Evolutionary conservation across 2,888 invertebrate genomes (phyloP).

Genomic region (Tetrapedia diversipes): DNA sequence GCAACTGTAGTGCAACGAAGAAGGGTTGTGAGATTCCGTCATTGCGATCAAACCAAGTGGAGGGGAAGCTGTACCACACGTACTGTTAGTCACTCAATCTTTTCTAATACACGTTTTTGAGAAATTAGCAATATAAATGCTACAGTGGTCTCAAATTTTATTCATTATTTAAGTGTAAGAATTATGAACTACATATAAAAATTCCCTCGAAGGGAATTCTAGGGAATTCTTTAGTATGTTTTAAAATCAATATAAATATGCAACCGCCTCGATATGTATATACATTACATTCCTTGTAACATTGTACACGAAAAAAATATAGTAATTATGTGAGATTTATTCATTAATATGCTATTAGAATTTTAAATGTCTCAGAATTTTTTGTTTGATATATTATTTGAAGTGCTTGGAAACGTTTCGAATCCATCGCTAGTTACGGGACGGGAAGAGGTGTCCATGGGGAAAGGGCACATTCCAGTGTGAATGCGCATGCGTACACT

Average conservation of each 20-base stretch:
- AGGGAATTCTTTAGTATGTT: too few relatives aligned
- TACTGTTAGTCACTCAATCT: slow-evolving; percentile 30
- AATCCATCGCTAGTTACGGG: slow-evolving; percentile 51
- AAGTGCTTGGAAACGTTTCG: slow-evolving; percentile 45
- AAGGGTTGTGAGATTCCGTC: slow-evolving; percentile 37
- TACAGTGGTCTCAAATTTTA: neutral
- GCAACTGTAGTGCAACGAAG: slow-evolving; percentile 50
- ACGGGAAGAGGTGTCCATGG: slow-evolving; percentile 57
- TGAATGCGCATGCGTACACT: slow-evolving; percentile 67
- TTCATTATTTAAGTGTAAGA: neutral
- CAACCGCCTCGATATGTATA: neutral
- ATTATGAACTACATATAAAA: neutral
- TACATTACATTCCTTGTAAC: neutral
- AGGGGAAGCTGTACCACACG: slow-evolving; percentile 17
- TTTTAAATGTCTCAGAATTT: neutral
- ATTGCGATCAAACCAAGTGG: slow-evolving; percentile 6
- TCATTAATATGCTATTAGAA: neutral
- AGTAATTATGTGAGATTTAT: neutral
- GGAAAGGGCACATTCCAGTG: slow-evolving; percentile 68
- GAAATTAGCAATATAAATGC: neutral
- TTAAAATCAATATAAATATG: neutral
- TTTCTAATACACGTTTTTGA: neutral
- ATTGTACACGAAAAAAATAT: neutral
- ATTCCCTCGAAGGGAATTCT: too few relatives aligned
- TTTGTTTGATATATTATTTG: slow-evolving; percentile 26